Conservation (phyloP, 2,113 vertebrate genomes). For the Tetraodon nigroviridis region DNA sequence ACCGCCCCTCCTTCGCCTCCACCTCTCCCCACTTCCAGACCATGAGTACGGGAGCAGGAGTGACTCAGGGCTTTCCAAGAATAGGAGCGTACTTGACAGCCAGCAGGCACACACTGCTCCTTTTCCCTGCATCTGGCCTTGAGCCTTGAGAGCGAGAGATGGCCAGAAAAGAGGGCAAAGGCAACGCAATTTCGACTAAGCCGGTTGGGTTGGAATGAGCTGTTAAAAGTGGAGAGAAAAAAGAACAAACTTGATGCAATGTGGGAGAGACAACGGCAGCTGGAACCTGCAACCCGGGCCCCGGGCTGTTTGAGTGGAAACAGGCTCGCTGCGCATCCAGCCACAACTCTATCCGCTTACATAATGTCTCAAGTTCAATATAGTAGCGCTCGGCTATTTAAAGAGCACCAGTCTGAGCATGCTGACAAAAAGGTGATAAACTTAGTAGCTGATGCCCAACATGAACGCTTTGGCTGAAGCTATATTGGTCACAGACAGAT, state of each 20-base stretch:
- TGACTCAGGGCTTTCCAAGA: conserved; percentile 69
- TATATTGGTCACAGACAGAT: conserved; percentile 74
- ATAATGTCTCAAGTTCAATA: conserved; percentile 77
- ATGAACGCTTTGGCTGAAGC: conserved; percentile 71
- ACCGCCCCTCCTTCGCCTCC: conserved; percentile 5
- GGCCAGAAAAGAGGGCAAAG: conserved; percentile 25
- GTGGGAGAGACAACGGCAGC: conserved; percentile 41
- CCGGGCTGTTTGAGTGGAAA: conserved; percentile 43
- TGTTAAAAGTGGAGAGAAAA: neutral
- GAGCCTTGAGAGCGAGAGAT: conserved; percentile 18
- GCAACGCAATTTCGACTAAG: conserved; percentile 22
- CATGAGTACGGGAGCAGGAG: conserved; percentile 46
- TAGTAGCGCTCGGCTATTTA: conserved; percentile 72
- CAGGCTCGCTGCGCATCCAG: conserved; percentile 51
- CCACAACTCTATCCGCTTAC: conserved; percentile 72
- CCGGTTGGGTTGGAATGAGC: conserved; percentile 28
- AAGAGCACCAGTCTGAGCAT: conserved; percentile 61
- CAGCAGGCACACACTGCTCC: conserved; percentile 29
- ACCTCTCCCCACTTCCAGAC: conserved; percentile 21
- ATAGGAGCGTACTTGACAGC: conserved; percentile 66
- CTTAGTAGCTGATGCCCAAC: conserved; percentile 66
- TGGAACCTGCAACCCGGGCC: conserved; percentile 49
- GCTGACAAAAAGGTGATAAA: conserved; percentile 81
- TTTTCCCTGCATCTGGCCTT: conserved; percentile 45
- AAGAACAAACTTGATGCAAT: conserved; percentile 11